phyloP scores from a whole-genome alignment of 2,797 vertebrate genomes.

The Cyprinella venusta region DNA sequence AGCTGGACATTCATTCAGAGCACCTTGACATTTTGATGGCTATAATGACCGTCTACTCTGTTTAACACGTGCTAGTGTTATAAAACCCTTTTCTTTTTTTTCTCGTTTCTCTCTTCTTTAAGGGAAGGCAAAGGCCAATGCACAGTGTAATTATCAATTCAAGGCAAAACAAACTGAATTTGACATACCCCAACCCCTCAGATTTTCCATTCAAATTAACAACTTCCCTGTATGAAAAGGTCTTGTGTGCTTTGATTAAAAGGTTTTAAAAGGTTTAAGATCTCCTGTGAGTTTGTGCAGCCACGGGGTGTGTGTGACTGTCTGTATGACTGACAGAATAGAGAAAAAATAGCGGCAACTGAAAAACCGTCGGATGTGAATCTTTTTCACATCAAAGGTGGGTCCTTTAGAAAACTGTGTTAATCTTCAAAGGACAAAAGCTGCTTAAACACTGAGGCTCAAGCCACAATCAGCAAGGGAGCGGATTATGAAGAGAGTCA shows the following conservation, averaged over 20 bases:
- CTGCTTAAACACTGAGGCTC: constrained; percentile 36
- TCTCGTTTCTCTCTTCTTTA: background rate
- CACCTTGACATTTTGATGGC: constrained; percentile 20
- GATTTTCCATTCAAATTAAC: constrained; percentile 37
- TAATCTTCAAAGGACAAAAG: constrained; percentile 57
- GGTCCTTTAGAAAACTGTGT: constrained; percentile 37
- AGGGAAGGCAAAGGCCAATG: constrained; percentile 15
- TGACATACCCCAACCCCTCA: constrained; percentile 16
- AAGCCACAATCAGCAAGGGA: background rate
- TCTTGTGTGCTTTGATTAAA: constrained; percentile 49
- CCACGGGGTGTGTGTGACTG: constrained; percentile 14
- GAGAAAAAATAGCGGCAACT: constrained; percentile 14
- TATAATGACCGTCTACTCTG: constrained; percentile 6
- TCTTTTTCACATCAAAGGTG: constrained; percentile 48
- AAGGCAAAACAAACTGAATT: constrained; percentile 40
- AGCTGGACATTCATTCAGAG: constrained; percentile 28
- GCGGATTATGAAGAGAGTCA: constrained; percentile 5
- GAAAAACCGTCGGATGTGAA: constrained; percentile 13
- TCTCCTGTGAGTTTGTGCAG: constrained; percentile 33
- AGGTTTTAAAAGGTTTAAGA: constrained; percentile 46
- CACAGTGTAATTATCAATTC: constrained; percentile 20
- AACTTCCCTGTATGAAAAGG: constrained; percentile 28
- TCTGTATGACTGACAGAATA: constrained; percentile 20
- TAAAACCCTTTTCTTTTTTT: background rate
- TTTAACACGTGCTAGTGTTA: background rate